Evolutionary conservation across 2,888 invertebrate species (phyloP).

Genomic region (Eupithecia vulgata): DNA sequence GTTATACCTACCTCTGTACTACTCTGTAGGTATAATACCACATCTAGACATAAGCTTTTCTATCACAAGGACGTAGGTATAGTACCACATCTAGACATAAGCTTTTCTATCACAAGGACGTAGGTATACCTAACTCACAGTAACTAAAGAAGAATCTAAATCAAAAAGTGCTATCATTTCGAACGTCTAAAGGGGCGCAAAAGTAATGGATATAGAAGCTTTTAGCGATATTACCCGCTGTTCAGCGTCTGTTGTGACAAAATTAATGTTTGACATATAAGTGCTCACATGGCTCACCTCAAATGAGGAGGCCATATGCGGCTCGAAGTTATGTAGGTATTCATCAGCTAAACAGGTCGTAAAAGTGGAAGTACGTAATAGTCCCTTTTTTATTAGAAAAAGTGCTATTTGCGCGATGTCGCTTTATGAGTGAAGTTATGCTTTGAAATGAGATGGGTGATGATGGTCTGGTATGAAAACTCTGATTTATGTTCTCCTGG

Average conservation of each 20-base stretch:
- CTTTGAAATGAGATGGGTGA: constrained; percentile 10
- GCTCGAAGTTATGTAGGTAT: constrained; percentile 39
- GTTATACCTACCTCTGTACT: too few relatives aligned
- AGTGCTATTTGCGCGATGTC: constrained; percentile 26
- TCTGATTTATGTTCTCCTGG: constrained; percentile 6
- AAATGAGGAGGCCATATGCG: constrained; percentile 50
- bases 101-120: too few relatives aligned
- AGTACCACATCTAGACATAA: too few relatives aligned
- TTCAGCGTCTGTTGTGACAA: constrained; percentile 67
- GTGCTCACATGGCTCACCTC: constrained; percentile 67
- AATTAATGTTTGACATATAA: constrained; percentile 69
- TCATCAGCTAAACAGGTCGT: constrained; percentile 44
- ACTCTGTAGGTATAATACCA: too few relatives aligned
- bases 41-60: too few relatives aligned
- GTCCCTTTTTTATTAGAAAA: constrained; percentile 30
- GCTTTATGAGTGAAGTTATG: constrained; percentile 17
- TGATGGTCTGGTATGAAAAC: constrained; percentile 5
- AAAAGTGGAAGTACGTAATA: constrained; percentile 41
- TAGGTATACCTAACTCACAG: not conserved
- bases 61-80: too few relatives aligned
- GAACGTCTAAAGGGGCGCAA: constrained; percentile 53
- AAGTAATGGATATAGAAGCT: constrained; percentile 69
- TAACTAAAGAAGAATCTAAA: not conserved
- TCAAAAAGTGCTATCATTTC: constrained; percentile 40
- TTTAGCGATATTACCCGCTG: constrained; percentile 72